A percentile compares a stretch with the other conserved stretches of the same genome.
Evolutionary conservation across 1,140 invertebrate genomes (phyloP).

Genomic region (Camponotus vicinus): DNA sequence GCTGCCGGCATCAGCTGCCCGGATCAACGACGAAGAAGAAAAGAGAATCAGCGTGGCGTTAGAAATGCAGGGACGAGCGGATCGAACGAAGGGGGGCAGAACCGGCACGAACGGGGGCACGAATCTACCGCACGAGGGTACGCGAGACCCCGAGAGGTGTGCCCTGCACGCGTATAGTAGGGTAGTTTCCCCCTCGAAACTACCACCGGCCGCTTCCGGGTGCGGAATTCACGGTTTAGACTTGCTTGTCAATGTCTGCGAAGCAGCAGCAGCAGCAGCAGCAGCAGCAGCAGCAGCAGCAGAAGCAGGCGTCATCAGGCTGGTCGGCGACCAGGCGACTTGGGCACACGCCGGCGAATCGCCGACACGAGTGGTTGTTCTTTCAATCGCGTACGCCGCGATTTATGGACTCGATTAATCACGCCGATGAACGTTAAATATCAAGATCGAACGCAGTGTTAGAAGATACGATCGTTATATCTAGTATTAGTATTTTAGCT

Average conservation of each 20-base stretch:
- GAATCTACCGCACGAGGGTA: conserved; percentile 13
- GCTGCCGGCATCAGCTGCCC: conserved; percentile 47
- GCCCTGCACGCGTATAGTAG: conserved; percentile 26
- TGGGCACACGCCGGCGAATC: conserved; percentile 66
- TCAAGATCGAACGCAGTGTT: neutral
- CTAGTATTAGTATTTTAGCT: neutral
- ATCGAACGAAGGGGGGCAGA: conserved; percentile 32
- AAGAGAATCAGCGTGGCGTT: conserved; percentile 33
- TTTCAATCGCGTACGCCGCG: neutral
- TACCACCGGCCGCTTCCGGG: conserved; percentile 52
- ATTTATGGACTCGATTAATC: conserved; percentile 5
- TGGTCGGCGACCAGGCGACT: conserved; percentile 17
- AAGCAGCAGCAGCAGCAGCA: conserved; percentile 53
- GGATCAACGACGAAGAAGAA: conserved; percentile 23
- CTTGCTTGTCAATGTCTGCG: conserved; percentile 64
- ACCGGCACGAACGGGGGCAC: conserved; percentile 15
- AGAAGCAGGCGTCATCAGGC: conserved; percentile 8
- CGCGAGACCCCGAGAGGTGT: conserved; percentile 20
- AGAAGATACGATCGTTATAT: neutral
- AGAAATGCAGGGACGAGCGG: conserved; percentile 8
- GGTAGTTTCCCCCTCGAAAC: conserved; percentile 45
- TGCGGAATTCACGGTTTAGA: conserved; percentile 67
- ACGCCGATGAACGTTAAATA: neutral
- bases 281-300: conserved; percentile 27
- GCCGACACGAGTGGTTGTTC: conserved; percentile 56